Evolutionary conservation across 1,140 invertebrate species (phyloP), one percentile per base, ranked within the genome.

Genomic region (Fopius arisanus): DNA sequence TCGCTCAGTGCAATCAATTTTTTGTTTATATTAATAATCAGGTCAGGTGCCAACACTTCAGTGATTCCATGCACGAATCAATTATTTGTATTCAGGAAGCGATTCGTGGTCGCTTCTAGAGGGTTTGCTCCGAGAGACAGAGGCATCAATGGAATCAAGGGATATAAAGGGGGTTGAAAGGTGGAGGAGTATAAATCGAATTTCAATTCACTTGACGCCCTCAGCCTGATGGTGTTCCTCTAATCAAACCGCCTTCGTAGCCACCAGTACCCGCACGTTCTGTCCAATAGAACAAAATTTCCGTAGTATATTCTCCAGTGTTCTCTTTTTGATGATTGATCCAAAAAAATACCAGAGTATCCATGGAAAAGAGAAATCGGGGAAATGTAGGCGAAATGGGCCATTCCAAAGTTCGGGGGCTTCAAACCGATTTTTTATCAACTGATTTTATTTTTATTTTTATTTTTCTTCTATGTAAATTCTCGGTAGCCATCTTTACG

Each of bases 151-250:
- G 67, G 31, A 75, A 70, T 70, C 29, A 7, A 72, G 59, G 31
- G 28, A 31, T 31, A 48, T 69, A 41, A 41, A 19, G 72, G 69
- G n/a, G 67, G 23, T 16, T 70, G 67, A 54, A 70, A 68, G 19
- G 67, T 16, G 37, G 23, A 63, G 72, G 21, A 75, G 67, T 73
- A 76, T 77, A 77, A 77, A 74, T 77, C 69, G 72, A 43, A 77
- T 77, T 77, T 77, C 75, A 77, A 77, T 77, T 77, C 72, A 59
- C 14, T 72, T 74, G 65, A 69, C 72, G 51, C 68, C 67, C 75
- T 29, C 41, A 54, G 63, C 29, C 16, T 67, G 40, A 71, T 74
- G 66, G 75, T 77, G 72, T 74, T 74, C 75, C 72, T 77, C 75
- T 77, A 74, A 77, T 77, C 75, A 77, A 77, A 77, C 72, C 72